Evolutionary conservation across 2,113 vertebrate genomes (phyloP).

Genomic region (Neotoma lepida): DNA sequence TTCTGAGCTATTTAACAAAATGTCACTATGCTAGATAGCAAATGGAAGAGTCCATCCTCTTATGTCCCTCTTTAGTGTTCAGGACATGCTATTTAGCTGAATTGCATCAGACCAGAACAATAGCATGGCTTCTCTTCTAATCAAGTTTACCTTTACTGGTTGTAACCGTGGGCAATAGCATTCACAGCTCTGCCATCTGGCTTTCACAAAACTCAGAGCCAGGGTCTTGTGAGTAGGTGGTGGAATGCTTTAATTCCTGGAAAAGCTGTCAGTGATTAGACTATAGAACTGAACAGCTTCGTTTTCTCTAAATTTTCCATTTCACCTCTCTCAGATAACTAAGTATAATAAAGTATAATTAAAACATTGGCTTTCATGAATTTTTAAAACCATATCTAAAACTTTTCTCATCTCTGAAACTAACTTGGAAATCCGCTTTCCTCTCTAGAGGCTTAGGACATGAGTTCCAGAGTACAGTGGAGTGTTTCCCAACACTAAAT

Average conservation of each 20-base stretch:
- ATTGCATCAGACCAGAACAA: slow-evolving; percentile 46
- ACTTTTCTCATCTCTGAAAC: slow-evolving; percentile 64
- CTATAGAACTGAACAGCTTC: slow-evolving; percentile 11
- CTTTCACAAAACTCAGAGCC: slow-evolving; percentile 35
- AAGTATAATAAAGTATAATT: slow-evolving; percentile 24
- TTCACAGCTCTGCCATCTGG: slow-evolving; percentile 17
- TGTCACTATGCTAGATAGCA: neutral
- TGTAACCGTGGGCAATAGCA: slow-evolving; percentile 24
- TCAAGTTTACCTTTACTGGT: slow-evolving; percentile 35
- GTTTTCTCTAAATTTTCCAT: slow-evolving; percentile 24
- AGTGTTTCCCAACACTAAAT: neutral
- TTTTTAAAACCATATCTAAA: slow-evolving; percentile 63
- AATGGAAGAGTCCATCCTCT: neutral
- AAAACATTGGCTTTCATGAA: slow-evolving; percentile 56
- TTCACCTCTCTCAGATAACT: slow-evolving; percentile 52
- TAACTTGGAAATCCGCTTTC: slow-evolving; percentile 51
- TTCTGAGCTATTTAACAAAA: neutral
- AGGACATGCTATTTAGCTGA: slow-evolving; percentile 19
- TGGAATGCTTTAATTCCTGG: neutral
- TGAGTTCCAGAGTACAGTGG: neutral
- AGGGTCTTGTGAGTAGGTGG: neutral
- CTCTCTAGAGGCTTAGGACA: neutral
- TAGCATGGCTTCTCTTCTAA: neutral
- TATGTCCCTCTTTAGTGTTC: neutral
- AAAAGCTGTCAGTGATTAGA: slow-evolving; percentile 29